phyloP scores from a whole-genome alignment of 2,113 vertebrate genomes.

The Heloderma charlesbogerti region DNA sequence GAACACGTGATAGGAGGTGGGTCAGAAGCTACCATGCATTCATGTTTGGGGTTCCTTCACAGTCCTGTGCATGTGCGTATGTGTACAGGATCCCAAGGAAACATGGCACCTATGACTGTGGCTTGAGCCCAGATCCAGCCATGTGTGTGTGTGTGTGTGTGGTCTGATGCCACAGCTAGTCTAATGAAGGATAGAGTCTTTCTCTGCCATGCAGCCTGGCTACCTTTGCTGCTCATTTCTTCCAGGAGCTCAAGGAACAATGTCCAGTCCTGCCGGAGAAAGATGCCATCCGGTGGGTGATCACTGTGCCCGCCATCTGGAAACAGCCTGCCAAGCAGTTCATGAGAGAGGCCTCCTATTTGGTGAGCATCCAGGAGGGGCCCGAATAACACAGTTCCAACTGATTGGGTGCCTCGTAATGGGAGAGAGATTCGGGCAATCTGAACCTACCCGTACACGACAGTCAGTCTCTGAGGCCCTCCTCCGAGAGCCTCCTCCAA shows the following conservation, averaged over 20 bases:
- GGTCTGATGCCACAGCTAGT: not conserved
- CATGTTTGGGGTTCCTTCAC: not conserved
- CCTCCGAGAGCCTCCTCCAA: no score
- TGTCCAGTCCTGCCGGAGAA: slow-evolving; percentile 79
- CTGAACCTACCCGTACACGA: not conserved
- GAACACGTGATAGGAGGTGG: no score
- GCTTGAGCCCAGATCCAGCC: no score
- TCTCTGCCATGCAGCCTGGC: not conserved
- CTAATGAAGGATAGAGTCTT: not conserved
- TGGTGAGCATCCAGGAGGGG: slow-evolving; percentile 75
- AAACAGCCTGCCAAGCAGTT: slow-evolving; percentile 98
- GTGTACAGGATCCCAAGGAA: not conserved
- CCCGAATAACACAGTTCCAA: not conserved
- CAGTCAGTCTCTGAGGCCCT: not conserved
- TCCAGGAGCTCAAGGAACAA: slow-evolving; percentile 92
- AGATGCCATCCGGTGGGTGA: slow-evolving; percentile 90
- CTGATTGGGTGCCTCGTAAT: not conserved
- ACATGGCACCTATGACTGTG: not conserved
- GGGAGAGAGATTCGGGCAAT: not conserved
- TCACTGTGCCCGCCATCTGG: slow-evolving; percentile 98
- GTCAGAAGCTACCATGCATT: not conserved
- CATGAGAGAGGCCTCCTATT: slow-evolving; percentile 95
- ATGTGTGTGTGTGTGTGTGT: no score
- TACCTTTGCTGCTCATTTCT: not conserved
- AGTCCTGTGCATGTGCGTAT: no score